Evolutionary conservation across 2,888 invertebrate genomes (phyloP).

Genomic region (Tipula helvola): DNA sequence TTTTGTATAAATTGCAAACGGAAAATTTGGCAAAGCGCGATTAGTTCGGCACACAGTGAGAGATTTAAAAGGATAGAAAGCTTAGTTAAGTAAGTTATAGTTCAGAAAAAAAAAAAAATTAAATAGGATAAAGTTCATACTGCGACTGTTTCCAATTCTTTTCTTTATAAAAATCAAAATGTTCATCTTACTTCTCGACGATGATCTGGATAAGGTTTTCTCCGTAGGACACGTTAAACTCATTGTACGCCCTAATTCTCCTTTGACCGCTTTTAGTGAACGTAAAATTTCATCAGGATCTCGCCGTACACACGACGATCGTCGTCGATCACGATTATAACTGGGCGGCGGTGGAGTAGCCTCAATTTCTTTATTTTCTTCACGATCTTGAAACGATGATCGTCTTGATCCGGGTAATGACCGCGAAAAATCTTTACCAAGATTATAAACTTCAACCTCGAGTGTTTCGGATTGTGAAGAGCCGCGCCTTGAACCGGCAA

Average conservation of each 20-base stretch:
- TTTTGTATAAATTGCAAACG: neutral
- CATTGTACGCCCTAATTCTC: slow-evolving; percentile 70
- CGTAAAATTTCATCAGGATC: slow-evolving; percentile 77
- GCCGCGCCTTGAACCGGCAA: slow-evolving; percentile 63
- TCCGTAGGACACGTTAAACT: slow-evolving; percentile 54
- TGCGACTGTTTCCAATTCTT: neutral
- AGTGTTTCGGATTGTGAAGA: slow-evolving; percentile 83
- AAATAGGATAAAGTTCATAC: neutral
- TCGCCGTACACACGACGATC: slow-evolving; percentile 69
- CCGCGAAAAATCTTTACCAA: slow-evolving; percentile 74
- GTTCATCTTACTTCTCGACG: slow-evolving; percentile 57
- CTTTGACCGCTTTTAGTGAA: slow-evolving; percentile 67
- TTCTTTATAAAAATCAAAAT: slow-evolving; percentile 8
- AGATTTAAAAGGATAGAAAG: slow-evolving; percentile 15
- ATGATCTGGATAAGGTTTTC: slow-evolving; percentile 38
- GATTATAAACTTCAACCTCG: slow-evolving; percentile 72
- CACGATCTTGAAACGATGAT: slow-evolving; percentile 66
- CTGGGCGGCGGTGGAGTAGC: slow-evolving; percentile 38
- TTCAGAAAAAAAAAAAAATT: neutral
- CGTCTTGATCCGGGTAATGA: slow-evolving; percentile 74
- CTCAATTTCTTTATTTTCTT: slow-evolving; percentile 44
- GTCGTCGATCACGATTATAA: slow-evolving; percentile 56
- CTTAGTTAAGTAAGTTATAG: slow-evolving; percentile 7
- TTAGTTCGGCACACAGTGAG: slow-evolving; percentile 13
- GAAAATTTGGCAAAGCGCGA: slow-evolving; percentile 15